Base-by-base conservation (phyloP, 2,888 invertebrate genomes). In the Ochlodes sylvanus region DNA sequence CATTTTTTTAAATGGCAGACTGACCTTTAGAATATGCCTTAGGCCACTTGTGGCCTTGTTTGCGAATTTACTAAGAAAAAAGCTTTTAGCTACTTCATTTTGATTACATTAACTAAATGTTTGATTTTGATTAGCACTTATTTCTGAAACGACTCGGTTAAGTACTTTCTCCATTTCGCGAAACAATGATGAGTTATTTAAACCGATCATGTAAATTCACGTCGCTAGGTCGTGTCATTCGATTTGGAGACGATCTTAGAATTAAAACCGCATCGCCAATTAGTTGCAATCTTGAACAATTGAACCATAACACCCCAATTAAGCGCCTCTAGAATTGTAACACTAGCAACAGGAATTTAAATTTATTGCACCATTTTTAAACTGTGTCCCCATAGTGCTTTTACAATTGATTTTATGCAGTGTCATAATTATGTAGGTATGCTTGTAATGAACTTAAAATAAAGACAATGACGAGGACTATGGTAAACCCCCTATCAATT, bases 241-340 rank as follows among this genome's bases (percentile, higher is more conserved):
- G 77, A 80, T 81, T 80, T 79, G 74, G 77, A 76, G 76, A 73
- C 75, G 71, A 73, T 76, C 57, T 76, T 69, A 73, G 75, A 69
- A 63, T 76, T 73, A 75, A 72, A 77, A 83, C 81, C 81, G 81
- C 79, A 79, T 81, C 81, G 82, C 83, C 84, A 85, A 83, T 82
- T 72, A 64, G 63, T 77, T 77, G 81, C 79, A 81, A 82, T 80
- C 77, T 80, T 79, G 73, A 62, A 44, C 38, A 56, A 67, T 47
- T 27, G 34, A 21, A 67, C 61, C 19, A 27, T 34, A 61, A 67
- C 60, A 55, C 54, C 60, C 60, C 66, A 66, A 66, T 55, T 54
- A 61, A 67, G 19, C 47, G 67, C 55, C 47, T 67, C 61, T 21
- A 44, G 15, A 14, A 34, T 34, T 15, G 3, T 34, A 1, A 27